A percentile compares a stretch with the other conserved stretches of the same genome.
phyloP scores from a whole-genome alignment of 2,888 invertebrate species.

The Epinotia bilunana region DNA sequence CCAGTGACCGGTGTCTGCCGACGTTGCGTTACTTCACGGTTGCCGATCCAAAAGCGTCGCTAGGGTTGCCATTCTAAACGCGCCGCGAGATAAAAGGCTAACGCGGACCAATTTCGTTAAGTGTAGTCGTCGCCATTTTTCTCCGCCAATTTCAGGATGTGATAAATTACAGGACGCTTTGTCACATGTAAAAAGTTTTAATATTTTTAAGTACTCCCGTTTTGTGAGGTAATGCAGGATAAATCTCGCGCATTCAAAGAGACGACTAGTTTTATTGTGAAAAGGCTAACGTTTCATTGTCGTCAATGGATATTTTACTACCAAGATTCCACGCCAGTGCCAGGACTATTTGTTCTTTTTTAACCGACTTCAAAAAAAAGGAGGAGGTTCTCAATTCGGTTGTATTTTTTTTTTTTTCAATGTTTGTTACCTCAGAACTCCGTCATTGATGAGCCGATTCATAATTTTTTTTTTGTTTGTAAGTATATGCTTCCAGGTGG shows the following conservation, averaged over 20 bases:
- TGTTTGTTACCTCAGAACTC: too few relatives aligned
- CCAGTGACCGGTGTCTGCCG: background rate
- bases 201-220: conserved; percentile 27
- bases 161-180: conserved; percentile 21
- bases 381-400: too few relatives aligned
- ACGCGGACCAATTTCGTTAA: conserved; percentile 32
- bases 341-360: too few relatives aligned
- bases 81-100: conserved; percentile 21
- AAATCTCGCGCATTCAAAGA: background rate
- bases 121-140: conserved; percentile 17
- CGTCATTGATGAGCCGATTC: too few relatives aligned
- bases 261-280: background rate
- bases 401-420: too few relatives aligned
- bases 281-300: background rate
- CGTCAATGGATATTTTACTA: too few relatives aligned
- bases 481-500: too few relatives aligned
- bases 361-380: too few relatives aligned
- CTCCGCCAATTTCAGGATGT: background rate
- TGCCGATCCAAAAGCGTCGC: background rate
- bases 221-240: background rate
- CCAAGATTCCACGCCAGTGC: too few relatives aligned
- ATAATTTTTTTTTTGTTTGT: too few relatives aligned
- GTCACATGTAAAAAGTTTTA: conserved; percentile 23
- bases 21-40: background rate
- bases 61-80: background rate